Evolutionary conservation across 2,888 invertebrate species (phyloP).

Genomic region (Harmothoe impar): DNA sequence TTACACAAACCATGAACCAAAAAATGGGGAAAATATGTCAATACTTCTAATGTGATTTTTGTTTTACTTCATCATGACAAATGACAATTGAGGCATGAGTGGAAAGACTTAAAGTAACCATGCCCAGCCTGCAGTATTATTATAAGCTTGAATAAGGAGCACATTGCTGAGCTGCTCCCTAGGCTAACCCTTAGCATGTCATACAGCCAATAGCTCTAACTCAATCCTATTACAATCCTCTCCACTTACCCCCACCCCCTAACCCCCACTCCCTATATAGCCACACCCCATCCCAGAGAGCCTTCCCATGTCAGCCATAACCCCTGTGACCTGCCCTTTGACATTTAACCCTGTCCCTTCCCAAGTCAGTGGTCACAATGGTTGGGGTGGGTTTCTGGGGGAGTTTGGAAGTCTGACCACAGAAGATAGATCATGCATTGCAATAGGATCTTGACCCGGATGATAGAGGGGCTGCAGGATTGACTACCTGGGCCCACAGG

Average conservation of each 20-base stretch:
- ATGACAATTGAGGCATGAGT: no score
- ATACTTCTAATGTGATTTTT: no score
- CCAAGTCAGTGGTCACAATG: no score
- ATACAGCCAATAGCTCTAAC: no score
- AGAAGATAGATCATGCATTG: background rate
- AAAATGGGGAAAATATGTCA: no score
- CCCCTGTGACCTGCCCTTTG: background rate
- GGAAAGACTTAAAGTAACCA: no score
- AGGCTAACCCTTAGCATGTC: background rate
- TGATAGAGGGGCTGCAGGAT: background rate
- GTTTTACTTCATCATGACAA: no score
- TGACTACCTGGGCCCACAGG: background rate
- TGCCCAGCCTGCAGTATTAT: no score
- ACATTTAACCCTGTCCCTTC: background rate
- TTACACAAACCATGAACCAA: no score
- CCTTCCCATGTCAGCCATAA: conserved; percentile 29
- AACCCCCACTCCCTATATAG: background rate
- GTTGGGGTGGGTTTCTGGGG: background rate
- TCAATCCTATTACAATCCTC: background rate
- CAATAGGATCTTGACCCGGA: background rate
- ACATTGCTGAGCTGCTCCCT: background rate
- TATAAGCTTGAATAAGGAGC: no score
- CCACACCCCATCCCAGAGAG: background rate
- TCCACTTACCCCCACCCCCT: background rate
- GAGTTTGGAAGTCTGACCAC: background rate